These are phyloP conservation scores for Triops cancriformis DNA, from an alignment of 1,140 invertebrate species.

Conservation along the genomic window DNA sequence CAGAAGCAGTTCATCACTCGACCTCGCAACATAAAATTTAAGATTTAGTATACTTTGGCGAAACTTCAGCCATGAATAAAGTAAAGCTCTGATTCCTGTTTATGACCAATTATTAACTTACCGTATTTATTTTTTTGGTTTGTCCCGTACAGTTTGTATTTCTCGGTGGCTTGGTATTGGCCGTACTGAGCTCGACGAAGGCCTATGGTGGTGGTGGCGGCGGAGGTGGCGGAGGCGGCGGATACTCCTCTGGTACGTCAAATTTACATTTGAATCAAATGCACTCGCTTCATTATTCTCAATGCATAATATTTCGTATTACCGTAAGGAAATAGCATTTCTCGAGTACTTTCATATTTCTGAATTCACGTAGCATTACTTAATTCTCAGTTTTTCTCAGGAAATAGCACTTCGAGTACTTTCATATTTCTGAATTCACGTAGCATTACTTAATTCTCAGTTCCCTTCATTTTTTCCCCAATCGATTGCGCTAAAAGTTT, in stretches of 20 bases:
- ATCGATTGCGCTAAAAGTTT: too few relatives aligned
- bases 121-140: background rate
- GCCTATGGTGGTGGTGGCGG: background rate
- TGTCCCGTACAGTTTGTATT: background rate
- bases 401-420: too few relatives aligned
- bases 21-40: background rate
- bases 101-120: background rate
- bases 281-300: too few relatives aligned
- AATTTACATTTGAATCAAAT: background rate
- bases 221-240: background rate
- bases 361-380: too few relatives aligned
- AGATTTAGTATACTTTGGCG: background rate
- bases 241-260: background rate
- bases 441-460: too few relatives aligned
- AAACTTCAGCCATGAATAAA: background rate
- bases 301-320: too few relatives aligned
- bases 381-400: too few relatives aligned
- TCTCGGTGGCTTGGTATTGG: background rate
- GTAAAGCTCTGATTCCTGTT: background rate
- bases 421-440: too few relatives aligned
- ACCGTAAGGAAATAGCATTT: too few relatives aligned
- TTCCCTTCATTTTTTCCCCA: too few relatives aligned
- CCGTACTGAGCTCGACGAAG: slow-evolving; percentile 6
- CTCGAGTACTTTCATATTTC: too few relatives aligned
- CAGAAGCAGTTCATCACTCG: background rate